These are phyloP conservation scores for Rhinatrema bivittatum DNA, from an alignment of 2,797 vertebrate genomes.

Conservation along the genomic window DNA sequence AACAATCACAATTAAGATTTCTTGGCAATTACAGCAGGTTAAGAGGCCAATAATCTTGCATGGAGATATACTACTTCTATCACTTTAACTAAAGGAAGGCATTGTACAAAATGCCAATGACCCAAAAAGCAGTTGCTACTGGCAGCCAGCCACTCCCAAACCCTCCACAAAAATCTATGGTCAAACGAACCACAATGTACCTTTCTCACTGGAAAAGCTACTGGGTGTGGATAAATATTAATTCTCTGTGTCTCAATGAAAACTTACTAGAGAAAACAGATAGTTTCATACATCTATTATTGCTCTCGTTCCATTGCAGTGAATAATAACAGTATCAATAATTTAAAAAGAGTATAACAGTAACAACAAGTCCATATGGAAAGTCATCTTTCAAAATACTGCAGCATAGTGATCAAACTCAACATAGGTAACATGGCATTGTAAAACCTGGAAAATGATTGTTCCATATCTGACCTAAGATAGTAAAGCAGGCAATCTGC, in stretches of 20 bases:
- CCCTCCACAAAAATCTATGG: background rate
- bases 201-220: accelerated
- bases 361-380: too few relatives aligned
- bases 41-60: background rate
- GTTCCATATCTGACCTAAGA: too few relatives aligned
- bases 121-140: background rate
- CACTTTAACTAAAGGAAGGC: conserved; percentile 7
- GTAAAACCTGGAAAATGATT: too few relatives aligned
- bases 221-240: accelerated
- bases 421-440: too few relatives aligned
- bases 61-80: conserved; percentile 1
- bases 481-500: too few relatives aligned
- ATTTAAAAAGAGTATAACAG: too few relatives aligned
- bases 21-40: conserved; percentile 1
- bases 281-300: too few relatives aligned
- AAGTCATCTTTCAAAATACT: too few relatives aligned
- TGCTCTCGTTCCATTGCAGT: too few relatives aligned
- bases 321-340: too few relatives aligned
- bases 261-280: accelerated
- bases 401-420: too few relatives aligned
- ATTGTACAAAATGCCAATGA: conserved; percentile 4
- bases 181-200: background rate
- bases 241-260: background rate
- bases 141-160: background rate
- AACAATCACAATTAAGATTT: conserved; percentile 2